Base-by-base conservation (phyloP, 1,140 invertebrate genomes). In the Stegodyphus dumicola region DNA sequence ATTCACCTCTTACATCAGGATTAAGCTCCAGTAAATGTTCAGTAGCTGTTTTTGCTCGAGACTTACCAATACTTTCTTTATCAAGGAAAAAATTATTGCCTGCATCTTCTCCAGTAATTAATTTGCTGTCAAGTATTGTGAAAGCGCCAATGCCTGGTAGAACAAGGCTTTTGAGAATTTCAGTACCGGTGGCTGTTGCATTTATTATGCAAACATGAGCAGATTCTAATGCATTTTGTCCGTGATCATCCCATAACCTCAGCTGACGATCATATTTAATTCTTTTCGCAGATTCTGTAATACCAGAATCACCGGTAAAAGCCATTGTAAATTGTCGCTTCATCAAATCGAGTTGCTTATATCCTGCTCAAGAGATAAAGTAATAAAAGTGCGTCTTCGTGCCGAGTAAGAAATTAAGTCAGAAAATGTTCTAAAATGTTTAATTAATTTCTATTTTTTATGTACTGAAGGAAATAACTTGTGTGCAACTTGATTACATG, bases 211-310 rank as follows among this genome's bases (percentile, higher is more conserved):
- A 99, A 89, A 99, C 93, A 91, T 96, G 95, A 51, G 96, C 94
- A 76, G 92, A 92, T 92, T 99, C 98, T 65, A 99, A 91, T 9
- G 94, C 92, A 83, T 92, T 90, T 91, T 99, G 98, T 1, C 98
- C 98, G 92, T 99, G 96, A 90, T 99, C 98, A 84, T 98, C 98
- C 98, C 98, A 99, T 88, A 99, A 92, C 90, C 97, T 95, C 18
- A 85, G 49, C n/a, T 85, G 81, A 69, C 81, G n/a, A 17, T 85
- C 81, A 76, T 85, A 85, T 85, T 85, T 85, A 54, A 85, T 53
- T 77, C 81, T 76, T 69, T 85, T 85, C 3, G 73, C 60, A 69
- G 81, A 85, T 69, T 70, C 81, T 18, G 76, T 64, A 70, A 76
- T 77, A 15, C 33, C 52, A 56, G 53, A 69, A 60, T 85, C 81